These are phyloP conservation scores for Drosophila malerkotliana DNA, from an alignment of 1,140 invertebrate species.

Conservation along the genomic window DNA sequence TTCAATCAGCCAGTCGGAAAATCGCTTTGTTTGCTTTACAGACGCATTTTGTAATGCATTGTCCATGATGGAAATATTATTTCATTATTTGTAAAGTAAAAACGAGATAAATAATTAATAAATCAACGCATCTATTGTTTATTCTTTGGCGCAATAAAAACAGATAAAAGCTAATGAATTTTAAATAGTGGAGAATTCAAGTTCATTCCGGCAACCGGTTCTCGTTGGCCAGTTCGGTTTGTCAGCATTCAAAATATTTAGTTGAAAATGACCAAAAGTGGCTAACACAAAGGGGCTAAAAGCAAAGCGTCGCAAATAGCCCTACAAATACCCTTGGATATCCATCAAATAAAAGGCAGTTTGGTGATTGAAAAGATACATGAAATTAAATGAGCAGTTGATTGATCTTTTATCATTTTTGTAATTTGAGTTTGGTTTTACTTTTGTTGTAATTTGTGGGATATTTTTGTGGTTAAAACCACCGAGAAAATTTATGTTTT, in stretches of 20 bases:
- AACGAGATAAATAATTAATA: conserved; percentile 69
- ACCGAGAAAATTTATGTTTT: background rate
- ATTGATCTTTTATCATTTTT: conserved; percentile 28
- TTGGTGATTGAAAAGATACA: conserved; percentile 36
- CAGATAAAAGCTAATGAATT: conserved; percentile 81
- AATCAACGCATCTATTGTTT: conserved; percentile 73
- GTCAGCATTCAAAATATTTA: conserved; percentile 55
- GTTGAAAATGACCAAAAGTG: conserved; percentile 45
- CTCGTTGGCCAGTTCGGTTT: conserved; percentile 17
- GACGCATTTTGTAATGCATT: conserved; percentile 14
- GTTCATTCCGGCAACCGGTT: conserved; percentile 72
- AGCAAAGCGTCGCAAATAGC: conserved; percentile 13
- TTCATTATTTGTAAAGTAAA: conserved; percentile 54
- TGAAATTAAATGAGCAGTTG: conserved; percentile 27
- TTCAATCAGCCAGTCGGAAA: conserved; percentile 35
- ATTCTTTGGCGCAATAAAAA: conserved; percentile 60
- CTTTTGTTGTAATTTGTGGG: conserved; percentile 1
- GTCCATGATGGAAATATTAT: conserved; percentile 28
- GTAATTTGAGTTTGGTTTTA: conserved; percentile 9
- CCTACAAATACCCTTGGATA: conserved; percentile 36
- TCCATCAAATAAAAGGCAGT: conserved; percentile 36
- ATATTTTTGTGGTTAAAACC: background rate
- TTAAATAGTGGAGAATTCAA: conserved; percentile 72
- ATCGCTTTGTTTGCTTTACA: conserved; percentile 29
- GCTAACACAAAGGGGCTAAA: conserved; percentile 21